A percentile compares a stretch with the other conserved stretches of the same genome.
Conservation (phyloP, 2,888 invertebrate genomes). For the Amblyjoppa fuscipennis region DNA sequence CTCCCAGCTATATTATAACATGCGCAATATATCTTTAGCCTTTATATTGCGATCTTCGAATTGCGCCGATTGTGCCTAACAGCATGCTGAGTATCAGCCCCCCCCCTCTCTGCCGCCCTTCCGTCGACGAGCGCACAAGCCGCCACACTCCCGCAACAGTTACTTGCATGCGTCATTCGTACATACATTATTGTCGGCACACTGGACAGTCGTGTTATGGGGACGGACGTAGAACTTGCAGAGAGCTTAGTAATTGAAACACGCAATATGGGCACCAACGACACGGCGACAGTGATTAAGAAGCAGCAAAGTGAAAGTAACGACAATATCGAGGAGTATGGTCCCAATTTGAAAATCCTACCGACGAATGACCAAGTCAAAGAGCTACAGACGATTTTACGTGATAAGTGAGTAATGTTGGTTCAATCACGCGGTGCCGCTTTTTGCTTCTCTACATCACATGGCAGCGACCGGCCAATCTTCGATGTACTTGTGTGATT, state of each 20-base stretch:
- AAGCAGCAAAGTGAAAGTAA: conserved; percentile 77
- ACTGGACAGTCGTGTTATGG: conserved; percentile 13
- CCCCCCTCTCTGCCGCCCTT: not conserved
- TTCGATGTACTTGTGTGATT: conserved; percentile 1
- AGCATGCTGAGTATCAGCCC: not conserved
- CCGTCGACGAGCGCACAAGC: not conserved
- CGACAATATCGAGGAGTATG: conserved; percentile 87
- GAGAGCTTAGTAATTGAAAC: conserved; percentile 51
- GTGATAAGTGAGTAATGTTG: conserved; percentile 90
- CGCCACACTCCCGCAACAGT: not conserved
- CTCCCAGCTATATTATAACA: not conserved
- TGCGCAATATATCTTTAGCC: conserved; percentile 13
- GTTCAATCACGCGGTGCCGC: conserved; percentile 10
- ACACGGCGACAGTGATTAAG: conserved; percentile 79
- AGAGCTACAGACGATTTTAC: conserved; percentile 94
- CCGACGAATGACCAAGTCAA: conserved; percentile 92
- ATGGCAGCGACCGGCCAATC: conserved; percentile 22
- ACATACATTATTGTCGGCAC: conserved; percentile 45
- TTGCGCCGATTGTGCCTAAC: not conserved
- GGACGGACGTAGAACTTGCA: conserved; percentile 17
- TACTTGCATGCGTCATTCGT: conserved; percentile 56
- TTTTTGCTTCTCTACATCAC: conserved; percentile 12
- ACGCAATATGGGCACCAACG: conserved; percentile 84
- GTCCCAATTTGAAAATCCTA: conserved; percentile 90
- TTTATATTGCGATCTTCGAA: not conserved